Evolutionary conservation across 2,113 vertebrate species (phyloP).

Genomic region (Osmerus eperlanus): DNA sequence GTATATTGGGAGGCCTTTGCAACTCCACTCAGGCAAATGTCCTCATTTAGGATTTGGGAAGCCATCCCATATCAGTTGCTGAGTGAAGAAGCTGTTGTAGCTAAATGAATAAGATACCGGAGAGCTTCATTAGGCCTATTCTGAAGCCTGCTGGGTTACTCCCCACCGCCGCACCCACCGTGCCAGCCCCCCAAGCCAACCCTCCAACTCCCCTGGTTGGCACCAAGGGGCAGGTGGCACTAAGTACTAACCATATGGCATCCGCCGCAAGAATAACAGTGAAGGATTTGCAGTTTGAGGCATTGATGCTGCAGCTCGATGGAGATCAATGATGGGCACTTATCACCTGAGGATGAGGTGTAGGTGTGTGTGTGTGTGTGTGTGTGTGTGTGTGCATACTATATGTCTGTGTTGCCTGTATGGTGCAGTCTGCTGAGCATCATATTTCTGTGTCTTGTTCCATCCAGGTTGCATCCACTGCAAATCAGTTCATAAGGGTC

Average conservation of each 20-base stretch:
- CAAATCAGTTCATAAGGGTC: too few species aligned
- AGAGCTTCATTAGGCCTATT: slow-evolving; percentile 56
- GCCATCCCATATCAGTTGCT: slow-evolving; percentile 16
- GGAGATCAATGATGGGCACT: slow-evolving; percentile 65
- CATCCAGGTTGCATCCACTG: too few species aligned
- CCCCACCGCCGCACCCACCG: slow-evolving; percentile 30
- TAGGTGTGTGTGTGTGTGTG: slow-evolving; percentile 47
- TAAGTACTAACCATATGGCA: slow-evolving; percentile 65
- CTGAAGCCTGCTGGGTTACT: slow-evolving; percentile 47
- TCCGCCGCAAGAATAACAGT: slow-evolving; percentile 50
- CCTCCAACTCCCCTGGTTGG: slow-evolving; percentile 41
- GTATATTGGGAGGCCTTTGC: background rate
- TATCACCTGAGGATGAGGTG: slow-evolving; percentile 55
- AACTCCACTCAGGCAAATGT: slow-evolving; percentile 22
- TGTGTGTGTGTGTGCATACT: slow-evolving; percentile 5
- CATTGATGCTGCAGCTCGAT: slow-evolving; percentile 41
- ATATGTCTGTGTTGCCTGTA: too few species aligned
- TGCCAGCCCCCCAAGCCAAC: slow-evolving; percentile 41
- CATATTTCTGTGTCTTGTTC: too few species aligned
- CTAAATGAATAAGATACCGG: slow-evolving; percentile 3
- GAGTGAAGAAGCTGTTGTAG: background rate
- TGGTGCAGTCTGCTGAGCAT: too few species aligned
- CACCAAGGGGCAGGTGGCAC: slow-evolving; percentile 64
- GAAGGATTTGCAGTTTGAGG: slow-evolving; percentile 53
- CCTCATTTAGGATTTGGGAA: slow-evolving; percentile 14